These are phyloP conservation scores for Philereme vetulata DNA, from an alignment of 2,888 invertebrate genomes.

Conservation along the genomic window DNA sequence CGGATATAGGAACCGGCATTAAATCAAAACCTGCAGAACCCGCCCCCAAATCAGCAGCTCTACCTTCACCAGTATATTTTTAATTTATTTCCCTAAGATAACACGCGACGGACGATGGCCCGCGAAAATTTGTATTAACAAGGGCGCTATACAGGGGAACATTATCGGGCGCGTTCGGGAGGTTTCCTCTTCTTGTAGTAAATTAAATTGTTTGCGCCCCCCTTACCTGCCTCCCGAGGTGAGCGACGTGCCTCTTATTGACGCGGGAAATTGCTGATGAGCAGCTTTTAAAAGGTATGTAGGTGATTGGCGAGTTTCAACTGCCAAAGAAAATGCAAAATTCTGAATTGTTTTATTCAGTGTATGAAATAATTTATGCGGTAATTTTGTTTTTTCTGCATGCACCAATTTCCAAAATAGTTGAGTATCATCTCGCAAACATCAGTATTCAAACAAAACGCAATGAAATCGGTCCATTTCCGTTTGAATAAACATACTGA, in stretches of 20 bases:
- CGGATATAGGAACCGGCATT: no score
- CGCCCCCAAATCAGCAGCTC: conserved; percentile 24
- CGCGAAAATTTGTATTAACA: conserved; percentile 68
- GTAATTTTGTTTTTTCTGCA: no score
- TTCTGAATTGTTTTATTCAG: no score
- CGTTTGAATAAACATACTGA: no score
- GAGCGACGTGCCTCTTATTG: conserved; percentile 36
- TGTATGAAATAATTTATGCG: no score
- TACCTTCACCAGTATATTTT: conserved; percentile 40
- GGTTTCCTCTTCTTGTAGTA: conserved; percentile 56
- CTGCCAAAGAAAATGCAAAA: not conserved
- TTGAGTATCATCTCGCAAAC: no score
- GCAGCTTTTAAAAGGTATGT: conserved; percentile 31
- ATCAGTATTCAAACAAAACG: no score
- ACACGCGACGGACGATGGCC: conserved; percentile 48
- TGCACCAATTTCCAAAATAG: no score
- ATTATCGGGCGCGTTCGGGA: conserved; percentile 61
- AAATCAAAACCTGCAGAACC: no score
- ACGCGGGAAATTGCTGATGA: conserved; percentile 32
- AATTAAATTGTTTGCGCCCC: conserved; percentile 74
- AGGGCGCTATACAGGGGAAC: conserved; percentile 60
- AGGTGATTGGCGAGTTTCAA: conserved; percentile 23
- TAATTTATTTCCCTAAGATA: conserved; percentile 47
- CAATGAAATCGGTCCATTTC: no score
- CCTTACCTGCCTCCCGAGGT: conserved; percentile 43